Percentiles rank a stretch among this genome's conserved stretches.
Conservation (phyloP, 37 sponge, comb jelly and placozoan species). For the Mnemiopsis leidyi region DNA sequence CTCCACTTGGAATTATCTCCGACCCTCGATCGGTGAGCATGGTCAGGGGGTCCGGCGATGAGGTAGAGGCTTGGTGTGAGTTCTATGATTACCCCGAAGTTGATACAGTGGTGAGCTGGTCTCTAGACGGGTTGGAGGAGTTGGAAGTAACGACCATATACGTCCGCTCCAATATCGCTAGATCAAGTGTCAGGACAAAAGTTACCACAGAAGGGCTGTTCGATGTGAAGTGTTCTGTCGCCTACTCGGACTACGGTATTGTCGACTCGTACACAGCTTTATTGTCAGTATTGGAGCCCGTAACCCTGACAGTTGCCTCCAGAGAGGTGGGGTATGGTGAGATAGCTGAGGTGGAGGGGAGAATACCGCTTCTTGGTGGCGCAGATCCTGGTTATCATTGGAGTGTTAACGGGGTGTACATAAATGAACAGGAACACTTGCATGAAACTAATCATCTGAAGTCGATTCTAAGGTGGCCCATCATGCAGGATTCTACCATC, state of each 20-base stretch:
- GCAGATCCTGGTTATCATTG: not conserved
- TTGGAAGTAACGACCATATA: not conserved
- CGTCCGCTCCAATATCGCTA: not conserved
- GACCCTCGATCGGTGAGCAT: not conserved
- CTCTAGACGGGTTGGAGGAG: not conserved
- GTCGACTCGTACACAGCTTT: not conserved
- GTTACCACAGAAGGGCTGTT: not conserved
- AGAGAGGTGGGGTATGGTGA: constrained; percentile 4
- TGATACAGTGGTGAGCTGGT: not conserved
- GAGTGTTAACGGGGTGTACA: not conserved
- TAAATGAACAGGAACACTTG: too few species aligned
- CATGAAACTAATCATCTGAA: not conserved
- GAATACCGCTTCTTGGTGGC: not conserved
- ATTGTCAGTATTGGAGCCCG: not conserved
- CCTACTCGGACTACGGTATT: not conserved
- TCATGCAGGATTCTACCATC: not conserved
- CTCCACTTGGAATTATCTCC: constrained; percentile 22
- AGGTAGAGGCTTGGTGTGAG: not conserved
- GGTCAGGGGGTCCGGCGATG: not conserved
- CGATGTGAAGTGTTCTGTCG: not conserved
- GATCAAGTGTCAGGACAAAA: not conserved
- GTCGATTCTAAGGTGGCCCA: not conserved
- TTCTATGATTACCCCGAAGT: constrained; percentile 26
- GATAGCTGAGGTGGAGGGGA: not conserved
- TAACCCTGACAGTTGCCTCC: not conserved